Evolutionary conservation across 2,888 invertebrate genomes (phyloP), one percentile per base, ranked within the genome.

Genomic region (Lepidonotus clava): DNA sequence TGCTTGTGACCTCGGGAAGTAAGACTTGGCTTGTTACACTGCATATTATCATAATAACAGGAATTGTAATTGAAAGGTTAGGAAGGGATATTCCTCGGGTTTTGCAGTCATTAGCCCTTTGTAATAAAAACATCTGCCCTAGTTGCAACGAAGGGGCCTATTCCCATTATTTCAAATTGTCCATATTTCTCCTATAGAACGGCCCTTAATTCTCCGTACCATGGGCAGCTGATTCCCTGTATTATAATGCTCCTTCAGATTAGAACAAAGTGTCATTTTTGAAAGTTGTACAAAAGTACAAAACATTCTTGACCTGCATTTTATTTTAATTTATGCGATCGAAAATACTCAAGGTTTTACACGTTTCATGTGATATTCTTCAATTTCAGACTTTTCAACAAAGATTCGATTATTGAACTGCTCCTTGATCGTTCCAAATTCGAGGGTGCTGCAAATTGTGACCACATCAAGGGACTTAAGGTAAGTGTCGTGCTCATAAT

Each of bases 381-480:
- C 14, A 51, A 51, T 51, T 51, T 51, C 21, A 94, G 95, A 85
- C 95, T 99, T 0, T 99, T 99, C 95, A 98, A 97, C 92, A 99
- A 99, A 93, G 97, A 98, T 93, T 96, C 97, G 4, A 96, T 99
- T 0, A 96, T 99, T 51, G 98, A 99, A 93, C 96, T 97, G n/a
- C 95, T 99, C 51, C 94, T 99, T 56, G 98, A 98, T 93, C 97
- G 97, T 91, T 96, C 96, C 86, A 92, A 93, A 88, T 92, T 92
- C 91, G 92, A 93, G 84, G 90, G 90, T 90, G 91, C 92, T 5
- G 67, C 88, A 41, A 91, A 89, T 66, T 93, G 93, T 36, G 95
- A 94, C 86, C 98, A 98, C 92, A 96, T 98, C 83, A 97, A 96
- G 92, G 96, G 95, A 91, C 95, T 98, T 87, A 98, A 97, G 95